Base-by-base conservation (phyloP, 2,113 vertebrate genomes). In the Epinephelus fuscoguttatus region DNA sequence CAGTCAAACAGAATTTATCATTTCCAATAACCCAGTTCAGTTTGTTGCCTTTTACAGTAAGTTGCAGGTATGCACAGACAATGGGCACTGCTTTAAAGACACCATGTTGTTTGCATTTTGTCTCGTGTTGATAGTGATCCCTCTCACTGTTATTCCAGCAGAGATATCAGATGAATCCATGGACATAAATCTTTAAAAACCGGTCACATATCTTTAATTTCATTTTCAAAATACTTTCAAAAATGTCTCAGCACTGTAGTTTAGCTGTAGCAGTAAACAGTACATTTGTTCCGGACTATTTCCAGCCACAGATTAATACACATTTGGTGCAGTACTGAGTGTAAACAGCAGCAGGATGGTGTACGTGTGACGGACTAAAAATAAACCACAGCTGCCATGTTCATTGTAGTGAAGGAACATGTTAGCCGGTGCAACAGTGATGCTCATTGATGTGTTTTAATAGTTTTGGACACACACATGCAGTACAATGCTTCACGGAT, bases 11-110 rank as follows among this genome's bases (percentile, higher is more conserved):
- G 25, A 81, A 63, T 84, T 80, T 33, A 81, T 89, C 80, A 92
- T 90, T 89, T 93, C 83, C 83, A 90, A 69, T 89, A 87, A 90
- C 37, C 78, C 47, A 27, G 15, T n/a, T 80, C 59, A 70, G 37
- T 45, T 75, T 66, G 55, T 71, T 72, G 78, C 33, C 59, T 59
- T 78, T 86, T 84, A 81, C 74, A 21, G 82, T 71, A 79, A 82
- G 6, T 30, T 77, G 30, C 49, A 60, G 49, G 77, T 15, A 18
- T 53, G 27, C 45, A 60, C 14, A n/a, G 23, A 86, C 64, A 52
- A 81, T 5, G 9, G 30, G 19, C 9, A n/a, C n/a, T 2, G 47
- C 12, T 47, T 68, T 15, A 14, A 15, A 23, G 23, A 47, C 23
- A 33, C 7, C n/a, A 17, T 21, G 5, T n/a, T 55, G 9, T 70